phyloP scores from a whole-genome alignment of 2,113 vertebrate species.

The Clupea harengus region DNA sequence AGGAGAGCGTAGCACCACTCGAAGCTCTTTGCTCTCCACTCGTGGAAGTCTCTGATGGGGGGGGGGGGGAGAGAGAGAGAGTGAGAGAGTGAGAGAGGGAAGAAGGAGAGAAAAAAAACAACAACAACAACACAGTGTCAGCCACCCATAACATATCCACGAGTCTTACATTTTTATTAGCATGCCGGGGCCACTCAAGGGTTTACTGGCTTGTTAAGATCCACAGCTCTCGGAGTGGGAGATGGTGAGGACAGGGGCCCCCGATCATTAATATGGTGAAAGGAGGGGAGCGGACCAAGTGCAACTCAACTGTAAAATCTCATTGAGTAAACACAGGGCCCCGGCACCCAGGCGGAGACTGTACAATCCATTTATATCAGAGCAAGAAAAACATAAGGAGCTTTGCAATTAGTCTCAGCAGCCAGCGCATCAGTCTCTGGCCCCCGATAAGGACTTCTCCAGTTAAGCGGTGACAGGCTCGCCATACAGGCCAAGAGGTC shows the following conservation, averaged over 20 bases:
- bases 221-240: constrained; percentile 43
- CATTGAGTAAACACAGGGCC: constrained; percentile 58
- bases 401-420: constrained; percentile 63
- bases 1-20: constrained; percentile 74
- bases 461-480: constrained; percentile 42
- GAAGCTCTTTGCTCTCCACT: constrained; percentile 45
- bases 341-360: constrained; percentile 47
- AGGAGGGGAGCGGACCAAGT: constrained; percentile 36
- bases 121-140: constrained; percentile 44
- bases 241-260: constrained; percentile 30
- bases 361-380: constrained; percentile 57
- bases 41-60: constrained; percentile 28
- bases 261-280: constrained; percentile 44
- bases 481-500: constrained; percentile 37
- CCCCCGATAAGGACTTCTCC: constrained; percentile 43
- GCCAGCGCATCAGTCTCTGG: constrained; percentile 41
- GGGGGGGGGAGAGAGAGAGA: constrained; percentile 1
- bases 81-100: not conserved
- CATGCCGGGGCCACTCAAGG: constrained; percentile 40
- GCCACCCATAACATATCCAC: constrained; percentile 38
- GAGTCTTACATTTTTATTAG: constrained; percentile 46
- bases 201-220: constrained; percentile 48
- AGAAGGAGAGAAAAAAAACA: not conserved
- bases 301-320: constrained; percentile 59
- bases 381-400: constrained; percentile 59